Evolutionary conservation across 2,113 vertebrate genomes (phyloP), one percentile per base, ranked within the genome.

Genomic region (Neogobius melanostomus): DNA sequence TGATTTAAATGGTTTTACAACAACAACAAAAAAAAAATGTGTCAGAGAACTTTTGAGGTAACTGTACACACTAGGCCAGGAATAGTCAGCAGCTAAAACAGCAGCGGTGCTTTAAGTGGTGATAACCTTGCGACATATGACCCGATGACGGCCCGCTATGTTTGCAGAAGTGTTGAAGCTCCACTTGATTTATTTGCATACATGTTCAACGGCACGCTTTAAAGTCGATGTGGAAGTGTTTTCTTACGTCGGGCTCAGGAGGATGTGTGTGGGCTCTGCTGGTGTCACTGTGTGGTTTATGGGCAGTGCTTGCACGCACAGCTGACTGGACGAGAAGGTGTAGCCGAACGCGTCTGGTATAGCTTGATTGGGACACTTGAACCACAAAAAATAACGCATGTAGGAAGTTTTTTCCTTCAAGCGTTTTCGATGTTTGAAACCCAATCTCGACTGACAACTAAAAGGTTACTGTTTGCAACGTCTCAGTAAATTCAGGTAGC

Each of bases 71-170:
- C 64, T 46, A 48, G 72, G 48, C 68, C 71, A 79, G 68, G 76
- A 84, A 86, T 81, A 81, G 76, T 74, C 56, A 6, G 17, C 69
- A 72, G 83, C 68, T 83, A 78, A 50, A 6, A 50, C 52, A 53
- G 52, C 82, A 85, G 87, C 74, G 82, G 52, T 77, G 68, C 36
- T 53, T 21, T 43, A 43, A 11, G 56, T 61, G 61, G 65, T 69
- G 57, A 66, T 66, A 72, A 72, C 61, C 65, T 21, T 47, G 47
- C 21, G 65, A 72, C 21, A 76, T 47, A n/a, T 52, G 69, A 68
- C 10, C 60, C 15, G 9, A 54, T 52, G 60, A 67, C 10, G 47
- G 43, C 12, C 46, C 47, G 17, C 43, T 11, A 12, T 7, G 8
- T 36, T 51, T 50, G 8, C 50, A 53, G 6, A 52, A 8, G 16